Percentiles rank a stretch among this genome's conserved stretches.
phyloP scores from a whole-genome alignment of 2,888 invertebrate species.

The Glyphotaelius pellucidus region DNA sequence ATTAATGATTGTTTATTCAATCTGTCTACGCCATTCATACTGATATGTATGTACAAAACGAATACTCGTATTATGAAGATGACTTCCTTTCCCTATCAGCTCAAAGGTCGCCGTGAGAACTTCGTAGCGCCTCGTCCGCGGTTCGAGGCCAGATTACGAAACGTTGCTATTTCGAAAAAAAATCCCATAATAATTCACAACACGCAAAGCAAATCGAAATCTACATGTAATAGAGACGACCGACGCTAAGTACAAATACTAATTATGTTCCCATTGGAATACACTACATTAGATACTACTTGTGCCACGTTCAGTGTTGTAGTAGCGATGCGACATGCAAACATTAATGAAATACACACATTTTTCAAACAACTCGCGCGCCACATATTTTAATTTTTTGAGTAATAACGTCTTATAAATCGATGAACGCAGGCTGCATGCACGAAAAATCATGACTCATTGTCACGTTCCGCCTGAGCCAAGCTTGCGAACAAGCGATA shows the following conservation, averaged over 20 bases:
- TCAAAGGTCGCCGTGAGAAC: conserved; percentile 37
- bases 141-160: conserved; percentile 27
- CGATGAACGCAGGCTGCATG: no score
- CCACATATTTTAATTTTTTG: no score
- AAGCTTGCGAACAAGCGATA: no score
- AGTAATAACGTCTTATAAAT: no score
- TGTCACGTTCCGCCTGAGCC: no score
- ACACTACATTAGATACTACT: background rate
- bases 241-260: background rate
- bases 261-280: background rate
- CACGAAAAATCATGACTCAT: no score
- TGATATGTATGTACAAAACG: background rate
- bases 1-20: background rate
- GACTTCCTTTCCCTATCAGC: conserved; percentile 25
- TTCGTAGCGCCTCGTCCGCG: conserved; percentile 7
- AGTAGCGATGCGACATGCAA: no score
- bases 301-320: no score
- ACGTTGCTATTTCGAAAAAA: conserved; percentile 23
- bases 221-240: conserved; percentile 14
- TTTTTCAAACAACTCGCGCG: no score
- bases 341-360: no score
- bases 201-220: background rate
- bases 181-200: background rate
- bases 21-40: background rate
- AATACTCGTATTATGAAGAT: background rate